phyloP scores from a whole-genome alignment of 2,888 invertebrate genomes.

The Prenolepis imparis region DNA sequence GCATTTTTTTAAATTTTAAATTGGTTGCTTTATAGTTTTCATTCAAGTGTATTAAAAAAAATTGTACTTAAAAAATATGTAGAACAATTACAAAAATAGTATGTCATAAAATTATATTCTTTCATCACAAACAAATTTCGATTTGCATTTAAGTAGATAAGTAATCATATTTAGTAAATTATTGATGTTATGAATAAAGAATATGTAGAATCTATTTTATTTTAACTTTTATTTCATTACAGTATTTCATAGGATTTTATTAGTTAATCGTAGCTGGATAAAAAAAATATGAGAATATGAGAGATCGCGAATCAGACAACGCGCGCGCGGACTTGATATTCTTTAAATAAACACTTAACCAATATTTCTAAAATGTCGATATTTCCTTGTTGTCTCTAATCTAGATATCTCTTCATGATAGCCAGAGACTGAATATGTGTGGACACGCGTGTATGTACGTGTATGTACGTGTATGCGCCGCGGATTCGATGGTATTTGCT shows the following conservation, averaged over 20 bases:
- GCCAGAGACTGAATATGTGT: conserved; percentile 14
- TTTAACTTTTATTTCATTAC: background rate
- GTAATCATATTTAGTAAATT: background rate
- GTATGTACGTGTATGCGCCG: background rate
- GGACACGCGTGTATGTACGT: background rate
- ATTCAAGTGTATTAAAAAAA: background rate
- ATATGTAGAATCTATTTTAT: background rate
- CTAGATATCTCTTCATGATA: background rate
- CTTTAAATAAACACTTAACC: background rate
- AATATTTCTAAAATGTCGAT: background rate
- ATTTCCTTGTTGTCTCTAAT: conserved; percentile 17
- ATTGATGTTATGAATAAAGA: background rate
- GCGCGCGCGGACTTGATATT: background rate
- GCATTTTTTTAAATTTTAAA: background rate
- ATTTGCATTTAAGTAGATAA: background rate
- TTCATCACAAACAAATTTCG: background rate
- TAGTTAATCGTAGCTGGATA: background rate
- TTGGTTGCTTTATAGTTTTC: background rate
- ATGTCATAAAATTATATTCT: background rate
- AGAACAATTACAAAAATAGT: background rate
- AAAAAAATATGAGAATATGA: background rate
- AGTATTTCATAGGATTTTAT: background rate
- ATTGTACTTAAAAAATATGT: background rate
- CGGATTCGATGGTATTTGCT: conserved; percentile 56
- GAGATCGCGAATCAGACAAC: background rate